Evolutionary conservation across 2,113 vertebrate species (phyloP), one percentile per base, ranked within the genome.

Genomic region (Recurvirostra avosetta): DNA sequence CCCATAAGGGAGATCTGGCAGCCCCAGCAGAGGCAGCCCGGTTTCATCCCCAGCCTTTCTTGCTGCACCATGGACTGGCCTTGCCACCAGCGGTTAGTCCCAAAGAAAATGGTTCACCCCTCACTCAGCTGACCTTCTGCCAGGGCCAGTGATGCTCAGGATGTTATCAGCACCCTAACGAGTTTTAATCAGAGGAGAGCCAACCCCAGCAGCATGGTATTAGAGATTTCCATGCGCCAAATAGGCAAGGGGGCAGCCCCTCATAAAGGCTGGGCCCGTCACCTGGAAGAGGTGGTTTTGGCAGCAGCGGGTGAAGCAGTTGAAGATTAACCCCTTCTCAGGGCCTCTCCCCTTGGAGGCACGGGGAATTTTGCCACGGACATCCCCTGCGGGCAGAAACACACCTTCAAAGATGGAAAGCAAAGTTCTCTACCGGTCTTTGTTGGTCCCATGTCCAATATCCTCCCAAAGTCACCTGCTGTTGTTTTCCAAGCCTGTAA

Each of bases 161-260:
- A 53, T 8, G 8, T 47, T 53, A 43, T 6, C 41, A 71, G 38
- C 50, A 68, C 26, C 52, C 15, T 0, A 3, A 22, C 19, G 47
- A 67, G n/a, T 41, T 81, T 49, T 38, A 22, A 21, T 25, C 18
- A 53, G 23, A 9, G 55, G 23, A 66, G 19, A 91, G 41, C 6
- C 27, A 87, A 27, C 27, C 21, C 15, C 15, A 43, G 32, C 27
- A 78, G n/a, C 40, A 49, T 2, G 16, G 47, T 3, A 4, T 15
- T 23, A 32, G 41, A 62, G 59, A 58, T 65, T 77, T 77, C 38
- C 45, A 3, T 19, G 58, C 1, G 4, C 19, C 17, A 32, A 22
- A 3, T 4, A 8, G 30, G 23, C 63, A 70, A 36, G 19, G 18
- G 34, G 26, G 2, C 6, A 23, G 1, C 5, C 13, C 5, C 5